Base-by-base conservation (phyloP, 1,140 invertebrate genomes). In the Nymphalis io region DNA sequence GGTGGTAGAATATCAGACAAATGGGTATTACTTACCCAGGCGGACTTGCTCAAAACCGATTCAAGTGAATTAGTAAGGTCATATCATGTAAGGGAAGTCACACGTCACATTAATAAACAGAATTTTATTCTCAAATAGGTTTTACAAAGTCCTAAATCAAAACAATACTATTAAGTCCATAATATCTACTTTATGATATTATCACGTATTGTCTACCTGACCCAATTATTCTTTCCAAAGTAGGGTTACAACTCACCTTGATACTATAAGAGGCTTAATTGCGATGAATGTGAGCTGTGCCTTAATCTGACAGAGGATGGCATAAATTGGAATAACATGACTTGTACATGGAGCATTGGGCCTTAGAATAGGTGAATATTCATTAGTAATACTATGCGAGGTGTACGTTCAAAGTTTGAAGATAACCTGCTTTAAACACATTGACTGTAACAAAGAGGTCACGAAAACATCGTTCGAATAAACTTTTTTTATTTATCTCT, bases 301-400 rank as follows among this genome's bases (percentile, higher is more conserved):
- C 59, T 20, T 60, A 62, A 62, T 62, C 60, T 51, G 60, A 62
- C 27, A 48, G 46, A 61, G 60, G 60, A 48, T 23, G 60, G 60
- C 44, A 62, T 62, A 62, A 62, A 62, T 62, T 33, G 60, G 60
- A 62, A 62, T 62, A 62, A 53, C 60, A 62, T 62, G 60, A 51
- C 46, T 62, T 1, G 60, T 27, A 62, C 60, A 62, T 21, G 48
- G 20, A 53, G 48, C 48, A 18, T 12, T 20, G 18, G 48, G 48
- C 48, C 48, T 53, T 53, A 21, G 40, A 44, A 44, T 44, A 44
- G 18, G 48, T 21, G 48, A 46, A 21, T 53, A 53, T 53, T 53
- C 48, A 53, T 20, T 21, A 53, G 48, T 15, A 3, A n/a, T 44
- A 21, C 10, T n/a, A 16, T 15, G 15, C 8, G 44, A 46, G 0